phyloP scores from a whole-genome alignment of 2,113 vertebrate genomes.

The Coptodon rendalli region DNA sequence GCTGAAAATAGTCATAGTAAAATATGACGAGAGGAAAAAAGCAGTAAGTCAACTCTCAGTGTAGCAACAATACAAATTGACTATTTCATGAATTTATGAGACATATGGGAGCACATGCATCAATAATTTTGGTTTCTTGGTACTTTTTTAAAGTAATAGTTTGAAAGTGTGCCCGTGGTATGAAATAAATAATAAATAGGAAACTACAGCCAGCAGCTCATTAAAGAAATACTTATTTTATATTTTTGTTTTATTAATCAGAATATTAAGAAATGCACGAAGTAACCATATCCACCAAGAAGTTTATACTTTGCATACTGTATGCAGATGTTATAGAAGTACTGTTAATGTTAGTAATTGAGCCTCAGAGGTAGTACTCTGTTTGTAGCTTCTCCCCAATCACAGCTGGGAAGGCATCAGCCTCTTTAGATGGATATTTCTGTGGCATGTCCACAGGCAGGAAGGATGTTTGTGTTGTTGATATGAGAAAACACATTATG shows the following conservation, averaged over 20 bases:
- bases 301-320: neutral
- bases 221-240: neutral
- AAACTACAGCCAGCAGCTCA: neutral
- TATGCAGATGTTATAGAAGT: neutral
- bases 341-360: neutral
- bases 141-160: neutral
- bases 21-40: neutral
- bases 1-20: neutral
- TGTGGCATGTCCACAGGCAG: neutral
- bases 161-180: neutral
- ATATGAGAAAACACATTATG: rapidly evolving
- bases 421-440: neutral
- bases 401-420: neutral
- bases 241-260: rapidly evolving
- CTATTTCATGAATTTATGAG: neutral
- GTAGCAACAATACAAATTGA: neutral
- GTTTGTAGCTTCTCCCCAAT: neutral
- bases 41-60: neutral
- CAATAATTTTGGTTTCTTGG: neutral
- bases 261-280: neutral
- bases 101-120: rapidly evolving
- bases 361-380: neutral
- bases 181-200: neutral
- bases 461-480: neutral
- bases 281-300: neutral